Conservation (phyloP, 2,888 invertebrate genomes). For the Octodonta nipae region DNA sequence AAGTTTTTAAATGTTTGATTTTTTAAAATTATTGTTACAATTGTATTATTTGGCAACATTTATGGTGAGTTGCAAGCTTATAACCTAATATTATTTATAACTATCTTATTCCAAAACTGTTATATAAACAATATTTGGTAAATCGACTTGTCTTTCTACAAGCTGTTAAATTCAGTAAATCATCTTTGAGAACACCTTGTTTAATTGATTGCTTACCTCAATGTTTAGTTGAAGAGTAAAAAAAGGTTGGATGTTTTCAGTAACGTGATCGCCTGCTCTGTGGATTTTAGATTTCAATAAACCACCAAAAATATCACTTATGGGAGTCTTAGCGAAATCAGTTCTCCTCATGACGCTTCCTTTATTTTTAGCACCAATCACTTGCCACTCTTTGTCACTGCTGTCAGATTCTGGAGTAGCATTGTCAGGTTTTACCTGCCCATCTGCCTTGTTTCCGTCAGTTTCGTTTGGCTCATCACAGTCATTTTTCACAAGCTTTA, state of each 20-base stretch:
- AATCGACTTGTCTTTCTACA: no score
- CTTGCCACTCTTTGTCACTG: constrained; percentile 63
- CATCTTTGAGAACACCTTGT: no score
- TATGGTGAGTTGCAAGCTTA: no score
- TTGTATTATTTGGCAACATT: no score
- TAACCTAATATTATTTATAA: no score
- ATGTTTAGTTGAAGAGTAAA: constrained; percentile 90
- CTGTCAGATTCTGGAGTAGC: no score
- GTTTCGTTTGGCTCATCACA: constrained; percentile 21
- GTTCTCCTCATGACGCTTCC: constrained; percentile 78
- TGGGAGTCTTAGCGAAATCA: constrained; percentile 68
- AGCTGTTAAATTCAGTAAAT: constrained; percentile 1
- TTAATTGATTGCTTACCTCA: constrained; percentile 64
- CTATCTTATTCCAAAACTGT: no score
- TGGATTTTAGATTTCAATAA: constrained; percentile 73
- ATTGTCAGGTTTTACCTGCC: no score
- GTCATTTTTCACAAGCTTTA: constrained; percentile 35
- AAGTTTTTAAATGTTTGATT: no score
- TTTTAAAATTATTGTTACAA: no score
- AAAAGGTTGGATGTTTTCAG: constrained; percentile 89
- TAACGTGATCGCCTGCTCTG: constrained; percentile 59
- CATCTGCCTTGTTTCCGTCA: constrained; percentile 28
- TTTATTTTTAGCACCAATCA: constrained; percentile 77
- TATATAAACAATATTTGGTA: no score
- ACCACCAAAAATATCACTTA: constrained; percentile 88